Evolutionary conservation across 1,140 invertebrate genomes (phyloP), one percentile per base, ranked within the genome.

Genomic region (Paralvinella palmiformis): DNA sequence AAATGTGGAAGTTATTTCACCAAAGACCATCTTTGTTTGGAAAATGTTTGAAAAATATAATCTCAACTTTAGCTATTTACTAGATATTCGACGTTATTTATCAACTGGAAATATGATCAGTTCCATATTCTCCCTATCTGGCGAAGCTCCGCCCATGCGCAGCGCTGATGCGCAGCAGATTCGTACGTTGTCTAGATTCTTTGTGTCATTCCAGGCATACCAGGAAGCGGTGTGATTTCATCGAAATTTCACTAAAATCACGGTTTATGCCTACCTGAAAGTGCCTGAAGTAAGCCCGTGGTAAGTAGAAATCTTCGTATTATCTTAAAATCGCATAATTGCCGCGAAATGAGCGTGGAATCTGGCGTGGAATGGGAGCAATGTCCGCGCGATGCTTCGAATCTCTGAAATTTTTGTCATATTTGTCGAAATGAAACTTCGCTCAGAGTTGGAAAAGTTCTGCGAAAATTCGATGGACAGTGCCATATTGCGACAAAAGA

Each of bases 391-490:
- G 55, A 57, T 57, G n/a, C 35, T 57, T 57, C 55, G 55, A 57
- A 57, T 57, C 55, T 36, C 55, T 57, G 55, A 33, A 32, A 57
- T 57, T 57, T 57, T 57, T 57, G 55, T 57, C 55, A 57, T 57
- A 52, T 22, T 52, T 52, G 48, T 52, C 24, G 24, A 52, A 29
- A 52, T 22, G 24, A 29, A 29, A 52, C 48, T 52, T 52, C 48
- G 24, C 24, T 22, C 48, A n/a, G n/a, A n/a, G n/a, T n/a, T n/a
- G n/a, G n/a, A n/a, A n/a, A n/a, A n/a, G n/a, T n/a, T n/a, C n/a
- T n/a, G n/a, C n/a, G n/a, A n/a, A n/a, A n/a, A n/a, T n/a, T n/a
- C n/a, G n/a, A n/a, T n/a, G n/a, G n/a, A n/a, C n/a, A n/a, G n/a
- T n/a, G n/a, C n/a, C n/a, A n/a, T n/a, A n/a, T n/a, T n/a, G n/a